Evolutionary conservation across 2,113 vertebrate species (phyloP).

Genomic region (Ageneiosus marmoratus): DNA sequence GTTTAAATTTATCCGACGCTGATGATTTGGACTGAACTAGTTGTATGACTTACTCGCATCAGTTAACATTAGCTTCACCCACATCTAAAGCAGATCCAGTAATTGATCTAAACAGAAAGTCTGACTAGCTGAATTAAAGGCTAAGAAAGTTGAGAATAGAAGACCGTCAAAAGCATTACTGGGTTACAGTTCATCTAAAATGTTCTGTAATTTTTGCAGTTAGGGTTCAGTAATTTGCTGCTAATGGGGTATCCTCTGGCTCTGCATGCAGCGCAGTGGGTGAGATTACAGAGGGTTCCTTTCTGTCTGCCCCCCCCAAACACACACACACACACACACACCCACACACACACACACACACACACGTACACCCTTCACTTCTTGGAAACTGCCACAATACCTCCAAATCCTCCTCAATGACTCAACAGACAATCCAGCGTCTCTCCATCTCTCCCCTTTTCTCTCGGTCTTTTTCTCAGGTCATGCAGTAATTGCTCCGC

Average conservation of each 20-base stretch:
- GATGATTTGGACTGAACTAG: neutral
- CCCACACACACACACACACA: neutral
- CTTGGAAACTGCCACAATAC: slow-evolving; percentile 40
- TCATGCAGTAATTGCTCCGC: slow-evolving; percentile 66
- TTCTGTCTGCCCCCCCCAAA: slow-evolving; percentile 2
- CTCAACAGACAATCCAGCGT: slow-evolving; percentile 64
- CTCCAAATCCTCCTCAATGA: slow-evolving; percentile 62
- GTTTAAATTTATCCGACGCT: neutral
- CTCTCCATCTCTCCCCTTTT: slow-evolving; percentile 7
- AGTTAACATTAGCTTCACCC: neutral
- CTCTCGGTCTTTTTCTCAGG: slow-evolving; percentile 50
- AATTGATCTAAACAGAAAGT: neutral
- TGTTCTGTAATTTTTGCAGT: neutral
- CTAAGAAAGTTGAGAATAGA: neutral
- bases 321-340: neutral
- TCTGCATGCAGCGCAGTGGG: slow-evolving; percentile 3
- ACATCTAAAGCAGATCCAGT: neutral
- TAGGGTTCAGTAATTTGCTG: slow-evolving; percentile 8
- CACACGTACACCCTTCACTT: slow-evolving; percentile 25
- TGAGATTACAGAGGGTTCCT: slow-evolving; percentile 39
- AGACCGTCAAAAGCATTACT: neutral
- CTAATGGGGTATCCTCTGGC: slow-evolving; percentile 35
- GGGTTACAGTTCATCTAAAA: neutral
- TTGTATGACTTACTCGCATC: neutral
- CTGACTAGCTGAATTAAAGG: neutral